These are phyloP conservation scores for Gastrophysa polygoni DNA, from an alignment of 2,888 invertebrate species.

Conservation along the genomic window DNA sequence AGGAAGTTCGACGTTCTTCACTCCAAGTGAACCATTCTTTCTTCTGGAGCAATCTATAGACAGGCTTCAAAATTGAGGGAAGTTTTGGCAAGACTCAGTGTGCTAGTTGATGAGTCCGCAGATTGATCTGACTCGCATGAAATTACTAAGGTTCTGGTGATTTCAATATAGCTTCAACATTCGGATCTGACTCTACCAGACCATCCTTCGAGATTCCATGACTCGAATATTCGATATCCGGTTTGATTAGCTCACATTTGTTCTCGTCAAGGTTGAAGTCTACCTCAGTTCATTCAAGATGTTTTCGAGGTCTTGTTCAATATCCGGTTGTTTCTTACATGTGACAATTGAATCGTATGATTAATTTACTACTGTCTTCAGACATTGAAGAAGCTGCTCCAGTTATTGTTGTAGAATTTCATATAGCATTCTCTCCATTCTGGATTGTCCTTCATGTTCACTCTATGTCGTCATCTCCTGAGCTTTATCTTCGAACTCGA, in stretches of 20 bases:
- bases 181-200: slow-evolving; percentile 22
- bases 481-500: slow-evolving; percentile 13
- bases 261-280: slow-evolving; percentile 41
- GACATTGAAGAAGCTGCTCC: slow-evolving; percentile 17
- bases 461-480: slow-evolving; percentile 5
- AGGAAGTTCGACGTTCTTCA: slow-evolving; percentile 24
- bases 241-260: slow-evolving; percentile 49
- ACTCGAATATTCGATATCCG: slow-evolving; percentile 46
- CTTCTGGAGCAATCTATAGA: slow-evolving; percentile 28
- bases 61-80: slow-evolving; percentile 17
- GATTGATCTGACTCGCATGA: slow-evolving; percentile 23
- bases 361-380: slow-evolving; percentile 10
- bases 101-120: slow-evolving; percentile 31
- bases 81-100: slow-evolving; percentile 19
- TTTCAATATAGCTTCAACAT: slow-evolving; percentile 29
- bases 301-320: slow-evolving; percentile 33
- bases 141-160: slow-evolving; percentile 23
- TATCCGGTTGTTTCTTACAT: slow-evolving; percentile 36
- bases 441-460: slow-evolving; percentile 19
- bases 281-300: slow-evolving; percentile 40
- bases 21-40: slow-evolving; percentile 21
- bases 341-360: slow-evolving; percentile 44
- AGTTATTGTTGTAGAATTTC: slow-evolving; percentile 19
- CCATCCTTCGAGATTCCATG: slow-evolving; percentile 32
- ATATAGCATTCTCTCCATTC: slow-evolving; percentile 16